These are phyloP conservation scores for Psittacula cyanocephala DNA, from an alignment of 2,113 vertebrate species.

Conservation along the genomic window DNA sequence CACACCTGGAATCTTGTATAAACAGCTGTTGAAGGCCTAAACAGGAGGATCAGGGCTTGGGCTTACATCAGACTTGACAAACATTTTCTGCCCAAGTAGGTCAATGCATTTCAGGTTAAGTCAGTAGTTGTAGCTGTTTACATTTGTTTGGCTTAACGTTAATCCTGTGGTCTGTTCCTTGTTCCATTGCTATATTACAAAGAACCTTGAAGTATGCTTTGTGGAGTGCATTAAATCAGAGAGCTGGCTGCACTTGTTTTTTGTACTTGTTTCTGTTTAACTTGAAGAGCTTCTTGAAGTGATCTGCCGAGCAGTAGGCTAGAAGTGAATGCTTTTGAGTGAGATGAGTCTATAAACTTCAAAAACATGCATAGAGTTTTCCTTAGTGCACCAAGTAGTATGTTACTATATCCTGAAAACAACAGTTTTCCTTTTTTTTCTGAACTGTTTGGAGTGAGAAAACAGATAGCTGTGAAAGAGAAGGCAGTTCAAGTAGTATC, in stretches of 20 bases:
- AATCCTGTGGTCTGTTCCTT: slow-evolving; percentile 40
- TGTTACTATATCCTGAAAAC: not conserved
- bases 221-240: not conserved
- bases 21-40: not conserved
- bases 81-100: slow-evolving; percentile 59
- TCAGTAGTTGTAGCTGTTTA: slow-evolving; percentile 48
- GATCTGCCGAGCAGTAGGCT: not conserved
- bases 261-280: not conserved
- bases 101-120: slow-evolving; percentile 60
- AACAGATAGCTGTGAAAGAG: not conserved
- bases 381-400: not conserved
- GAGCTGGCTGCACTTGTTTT: not conserved
- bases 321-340: not conserved
- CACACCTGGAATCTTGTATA: not conserved
- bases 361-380: not conserved
- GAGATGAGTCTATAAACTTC: not conserved
- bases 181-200: not conserved
- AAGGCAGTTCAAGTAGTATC: not conserved
- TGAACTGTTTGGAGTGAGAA: not conserved
- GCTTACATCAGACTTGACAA: slow-evolving; percentile 39
- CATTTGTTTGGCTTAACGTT: slow-evolving; percentile 8
- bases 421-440: not conserved
- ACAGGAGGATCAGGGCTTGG: slow-evolving; percentile 3
- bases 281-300: not conserved
- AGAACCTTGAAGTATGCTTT: not conserved